A percentile compares a stretch with the other conserved stretches of the same genome.
phyloP scores from a whole-genome alignment of 2,888 invertebrate genomes.

The Thereva nobilitata region DNA sequence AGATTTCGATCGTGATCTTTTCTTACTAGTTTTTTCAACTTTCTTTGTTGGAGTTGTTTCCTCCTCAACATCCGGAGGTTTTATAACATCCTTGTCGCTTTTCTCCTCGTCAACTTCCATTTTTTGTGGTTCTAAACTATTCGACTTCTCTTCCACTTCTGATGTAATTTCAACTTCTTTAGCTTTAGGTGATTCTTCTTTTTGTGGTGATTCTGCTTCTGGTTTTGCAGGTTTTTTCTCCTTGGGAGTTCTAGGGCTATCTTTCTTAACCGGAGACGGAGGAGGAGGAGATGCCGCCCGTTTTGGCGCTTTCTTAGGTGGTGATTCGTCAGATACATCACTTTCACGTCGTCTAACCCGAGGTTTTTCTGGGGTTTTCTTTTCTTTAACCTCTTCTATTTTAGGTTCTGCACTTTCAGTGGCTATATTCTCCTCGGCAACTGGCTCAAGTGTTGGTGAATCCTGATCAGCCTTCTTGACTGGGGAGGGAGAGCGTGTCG shows the following conservation, averaged over 20 bases:
- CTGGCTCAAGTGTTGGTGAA: conserved; percentile 48
- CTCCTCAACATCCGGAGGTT: conserved; percentile 44
- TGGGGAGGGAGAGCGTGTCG: conserved; percentile 55
- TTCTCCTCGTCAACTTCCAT: conserved; percentile 41
- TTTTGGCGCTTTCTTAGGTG: neutral
- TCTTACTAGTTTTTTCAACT: conserved; percentile 37
- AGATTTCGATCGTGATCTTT: conserved; percentile 38
- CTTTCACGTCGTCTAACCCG: conserved; percentile 2
- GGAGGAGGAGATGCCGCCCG: neutral
- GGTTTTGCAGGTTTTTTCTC: neutral
- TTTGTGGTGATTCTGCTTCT: neutral
- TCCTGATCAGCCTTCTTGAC: conserved; percentile 47
- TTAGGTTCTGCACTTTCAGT: neutral
- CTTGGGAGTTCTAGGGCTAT: neutral
- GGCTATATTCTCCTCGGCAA: conserved; percentile 47
- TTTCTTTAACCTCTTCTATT: conserved; percentile 7
- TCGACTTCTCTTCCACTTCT: conserved; percentile 9
- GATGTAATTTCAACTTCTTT: too few species aligned
- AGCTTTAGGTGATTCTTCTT: neutral
- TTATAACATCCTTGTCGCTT: conserved; percentile 55
- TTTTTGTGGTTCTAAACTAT: conserved; percentile 1
- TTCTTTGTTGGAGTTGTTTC: conserved; percentile 46
- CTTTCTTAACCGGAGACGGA: too few species aligned
- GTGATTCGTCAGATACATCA: conserved; percentile 1
- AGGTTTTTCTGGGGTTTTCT: conserved; percentile 12